A percentile compares a stretch with the other conserved stretches of the same genome.
These are phyloP conservation scores for Acestrorhynchus altus DNA, from an alignment of 2,797 vertebrate genomes.

Conservation along the genomic window DNA sequence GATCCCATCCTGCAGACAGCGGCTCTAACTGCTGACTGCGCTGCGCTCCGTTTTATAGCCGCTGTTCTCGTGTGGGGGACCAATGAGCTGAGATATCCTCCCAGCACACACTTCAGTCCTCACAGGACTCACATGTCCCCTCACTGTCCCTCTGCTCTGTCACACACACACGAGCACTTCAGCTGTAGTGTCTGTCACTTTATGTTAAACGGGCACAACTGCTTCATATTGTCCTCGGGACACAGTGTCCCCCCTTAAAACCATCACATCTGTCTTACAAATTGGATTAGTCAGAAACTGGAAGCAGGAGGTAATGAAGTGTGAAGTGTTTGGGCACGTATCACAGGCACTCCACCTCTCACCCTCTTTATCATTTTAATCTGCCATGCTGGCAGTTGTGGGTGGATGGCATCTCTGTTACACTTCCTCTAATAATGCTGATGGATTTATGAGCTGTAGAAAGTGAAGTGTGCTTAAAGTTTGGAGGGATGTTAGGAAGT, in stretches of 20 bases:
- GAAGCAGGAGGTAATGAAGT: background rate
- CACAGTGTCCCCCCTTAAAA: background rate
- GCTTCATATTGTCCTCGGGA: background rate
- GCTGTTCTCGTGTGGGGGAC: background rate
- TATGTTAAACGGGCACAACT: background rate
- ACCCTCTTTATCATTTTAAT: too few relatives aligned
- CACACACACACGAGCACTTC: background rate
- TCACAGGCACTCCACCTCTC: too few relatives aligned
- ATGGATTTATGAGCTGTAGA: too few relatives aligned
- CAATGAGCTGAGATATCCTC: slow-evolving; percentile 2
- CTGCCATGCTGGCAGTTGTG: too few relatives aligned
- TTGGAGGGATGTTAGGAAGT: too few relatives aligned
- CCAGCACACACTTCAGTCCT: background rate
- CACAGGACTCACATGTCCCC: background rate
- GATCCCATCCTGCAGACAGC: background rate
- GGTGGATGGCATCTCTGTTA: too few relatives aligned
- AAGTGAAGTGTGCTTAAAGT: too few relatives aligned
- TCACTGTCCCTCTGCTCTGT: too few relatives aligned
- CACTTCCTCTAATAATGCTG: too few relatives aligned
- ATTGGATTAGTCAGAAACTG: background rate
- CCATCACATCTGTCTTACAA: background rate
- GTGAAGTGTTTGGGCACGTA: too few relatives aligned
- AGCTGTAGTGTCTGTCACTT: background rate
- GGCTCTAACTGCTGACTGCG: background rate
- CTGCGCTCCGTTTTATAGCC: background rate